These are phyloP conservation scores for Blastobasis adustella DNA, from an alignment of 2,888 invertebrate genomes.

Conservation along the genomic window DNA sequence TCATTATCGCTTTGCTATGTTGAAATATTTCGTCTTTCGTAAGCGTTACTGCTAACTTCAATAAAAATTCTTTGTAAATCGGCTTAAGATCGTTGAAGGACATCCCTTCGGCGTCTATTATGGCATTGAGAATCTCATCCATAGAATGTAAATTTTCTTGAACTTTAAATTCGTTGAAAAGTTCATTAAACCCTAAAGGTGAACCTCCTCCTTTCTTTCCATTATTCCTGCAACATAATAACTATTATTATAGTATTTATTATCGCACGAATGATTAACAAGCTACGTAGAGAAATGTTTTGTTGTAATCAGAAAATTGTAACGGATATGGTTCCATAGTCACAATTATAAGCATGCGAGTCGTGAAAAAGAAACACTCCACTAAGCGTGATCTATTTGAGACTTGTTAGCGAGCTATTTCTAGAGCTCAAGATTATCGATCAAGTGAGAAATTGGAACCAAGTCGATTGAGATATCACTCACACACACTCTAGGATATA, in stretches of 20 bases:
- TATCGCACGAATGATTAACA: background rate
- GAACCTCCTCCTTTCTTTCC: slow-evolving; percentile 82
- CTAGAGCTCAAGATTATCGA: slow-evolving; percentile 26
- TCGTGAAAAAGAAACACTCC: slow-evolving; percentile 44
- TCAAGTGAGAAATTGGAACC: slow-evolving; percentile 32
- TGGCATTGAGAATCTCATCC: slow-evolving; percentile 90
- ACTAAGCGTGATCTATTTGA: slow-evolving; percentile 46
- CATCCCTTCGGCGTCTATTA: slow-evolving; percentile 94
- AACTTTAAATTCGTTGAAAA: slow-evolving; percentile 90
- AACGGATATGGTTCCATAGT: slow-evolving; percentile 54
- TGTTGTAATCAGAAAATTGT: slow-evolving; percentile 42
- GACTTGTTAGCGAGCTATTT: slow-evolving; percentile 43
- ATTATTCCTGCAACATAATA: slow-evolving; percentile 68
- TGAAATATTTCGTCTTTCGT: slow-evolving; percentile 95
- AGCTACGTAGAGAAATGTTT: slow-evolving; percentile 28
- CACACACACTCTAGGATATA: too few species aligned
- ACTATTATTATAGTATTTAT: too few species aligned
- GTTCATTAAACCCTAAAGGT: slow-evolving; percentile 89
- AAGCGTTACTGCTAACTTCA: slow-evolving; percentile 89
- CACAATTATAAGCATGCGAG: slow-evolving; percentile 57
- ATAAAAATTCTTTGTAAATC: slow-evolving; percentile 90
- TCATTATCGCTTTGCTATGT: slow-evolving; percentile 92
- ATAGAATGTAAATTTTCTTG: slow-evolving; percentile 92
- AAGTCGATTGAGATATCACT: slow-evolving; percentile 29
- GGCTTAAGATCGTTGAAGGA: slow-evolving; percentile 94